Conservation (phyloP, 2,797 vertebrate genomes). For the Sternotherus odoratus region DNA sequence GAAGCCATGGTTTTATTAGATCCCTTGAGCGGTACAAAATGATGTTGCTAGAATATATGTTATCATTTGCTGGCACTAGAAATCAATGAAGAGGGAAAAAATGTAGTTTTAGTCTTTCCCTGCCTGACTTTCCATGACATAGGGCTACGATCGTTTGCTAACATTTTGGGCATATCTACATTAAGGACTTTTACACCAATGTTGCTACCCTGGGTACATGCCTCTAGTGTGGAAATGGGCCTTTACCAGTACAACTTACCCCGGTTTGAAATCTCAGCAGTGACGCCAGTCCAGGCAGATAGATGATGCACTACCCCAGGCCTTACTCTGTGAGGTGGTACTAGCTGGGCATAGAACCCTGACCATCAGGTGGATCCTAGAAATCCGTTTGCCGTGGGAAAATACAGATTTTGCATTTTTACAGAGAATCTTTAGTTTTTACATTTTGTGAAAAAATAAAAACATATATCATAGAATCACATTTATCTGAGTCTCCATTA, state of each 20-base stretch:
- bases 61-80: not conserved
- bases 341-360: not conserved
- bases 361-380: not conserved
- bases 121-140: not conserved
- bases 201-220: not conserved
- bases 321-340: not conserved
- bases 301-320: not conserved
- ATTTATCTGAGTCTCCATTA: not conserved
- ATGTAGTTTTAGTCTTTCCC: not conserved
- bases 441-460: not conserved
- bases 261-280: not conserved
- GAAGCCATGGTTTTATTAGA: constrained; percentile 51
- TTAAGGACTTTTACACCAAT: constrained; percentile 5
- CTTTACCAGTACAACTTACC: not conserved
- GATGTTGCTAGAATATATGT: constrained; percentile 11
- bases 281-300: not conserved
- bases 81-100: not conserved
- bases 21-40: constrained; percentile 29
- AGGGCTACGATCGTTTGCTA: not conserved
- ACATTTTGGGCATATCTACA: not conserved
- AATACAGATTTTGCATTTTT: not conserved
- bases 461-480: not conserved
- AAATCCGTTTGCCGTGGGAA: not conserved
- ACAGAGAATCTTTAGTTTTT: not conserved
- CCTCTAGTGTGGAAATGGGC: not conserved